These are phyloP conservation scores for Seriola quinqueradiata DNA, from an alignment of 2,113 vertebrate species.

Conservation along the genomic window DNA sequence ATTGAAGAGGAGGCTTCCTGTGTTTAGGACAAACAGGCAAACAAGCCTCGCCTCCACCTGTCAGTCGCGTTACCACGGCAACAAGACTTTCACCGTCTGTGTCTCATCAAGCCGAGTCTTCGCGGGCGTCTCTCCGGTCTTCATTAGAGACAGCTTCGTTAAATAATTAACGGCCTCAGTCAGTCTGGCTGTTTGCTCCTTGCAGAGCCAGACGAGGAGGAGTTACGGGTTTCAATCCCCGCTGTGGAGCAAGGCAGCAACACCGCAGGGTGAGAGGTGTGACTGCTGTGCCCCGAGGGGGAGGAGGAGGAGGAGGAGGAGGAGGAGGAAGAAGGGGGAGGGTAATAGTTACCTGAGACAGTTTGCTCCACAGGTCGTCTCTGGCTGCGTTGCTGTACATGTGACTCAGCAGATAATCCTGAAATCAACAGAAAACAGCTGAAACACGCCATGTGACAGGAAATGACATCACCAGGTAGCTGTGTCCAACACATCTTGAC, in stretches of 20 bases:
- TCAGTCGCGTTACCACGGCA: constrained; percentile 35
- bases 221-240: constrained; percentile 2
- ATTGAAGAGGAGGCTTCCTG: background rate
- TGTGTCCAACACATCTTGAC: too few species aligned
- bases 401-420: constrained; percentile 96
- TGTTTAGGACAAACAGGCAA: constrained; percentile 32
- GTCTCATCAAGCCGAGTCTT: constrained; percentile 7
- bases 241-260: too few species aligned
- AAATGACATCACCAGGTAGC: constrained; percentile 3
- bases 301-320: background rate
- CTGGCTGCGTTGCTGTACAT: constrained; percentile 95
- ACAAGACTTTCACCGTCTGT: background rate
- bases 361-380: constrained; percentile 94
- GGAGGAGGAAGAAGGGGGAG: background rate
- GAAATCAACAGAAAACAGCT: constrained; percentile 35
- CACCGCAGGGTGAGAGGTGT: too few species aligned
- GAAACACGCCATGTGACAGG: background rate
- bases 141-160: constrained; percentile 34
- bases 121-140: constrained; percentile 33
- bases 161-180: constrained; percentile 35
- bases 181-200: background rate
- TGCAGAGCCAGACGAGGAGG: background rate
- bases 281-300: too few species aligned
- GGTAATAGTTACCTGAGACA: constrained; percentile 89
- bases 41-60: constrained; percentile 11